These are phyloP conservation scores for Hololepta plana DNA, from an alignment of 2,888 invertebrate genomes.

Conservation along the genomic window DNA sequence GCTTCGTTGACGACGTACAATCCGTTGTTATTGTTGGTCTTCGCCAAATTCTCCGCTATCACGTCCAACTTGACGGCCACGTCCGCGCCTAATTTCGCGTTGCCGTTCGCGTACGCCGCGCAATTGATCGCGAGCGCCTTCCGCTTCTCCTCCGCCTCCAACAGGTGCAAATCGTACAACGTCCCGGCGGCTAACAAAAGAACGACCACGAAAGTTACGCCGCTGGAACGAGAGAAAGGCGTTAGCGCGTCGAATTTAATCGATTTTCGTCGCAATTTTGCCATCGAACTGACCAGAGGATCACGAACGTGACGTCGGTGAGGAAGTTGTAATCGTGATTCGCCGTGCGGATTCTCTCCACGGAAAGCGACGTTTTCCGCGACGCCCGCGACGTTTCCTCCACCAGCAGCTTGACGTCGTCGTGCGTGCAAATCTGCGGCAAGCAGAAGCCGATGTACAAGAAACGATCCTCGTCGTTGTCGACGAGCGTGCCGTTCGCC, in stretches of 20 bases:
- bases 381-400: slow-evolving; percentile 33
- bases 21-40: slow-evolving; percentile 15
- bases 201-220: slow-evolving; percentile 8
- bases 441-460: slow-evolving; percentile 61
- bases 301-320: slow-evolving; percentile 51
- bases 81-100: no score
- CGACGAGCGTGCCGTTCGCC: no score
- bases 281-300: slow-evolving; percentile 39
- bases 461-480: slow-evolving; percentile 54
- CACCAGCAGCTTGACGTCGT: slow-evolving; percentile 41
- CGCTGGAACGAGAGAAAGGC: slow-evolving; percentile 7
- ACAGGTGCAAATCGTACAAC: slow-evolving; percentile 47
- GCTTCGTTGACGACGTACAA: slow-evolving; percentile 23
- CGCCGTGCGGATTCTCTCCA: slow-evolving; percentile 49
- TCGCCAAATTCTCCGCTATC: no score
- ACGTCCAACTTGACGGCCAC: no score
- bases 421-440: slow-evolving; percentile 45
- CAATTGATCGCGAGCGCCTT: slow-evolving; percentile 26
- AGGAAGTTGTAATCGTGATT: slow-evolving; percentile 44
- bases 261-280: neutral
- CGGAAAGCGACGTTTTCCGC: slow-evolving; percentile 30
- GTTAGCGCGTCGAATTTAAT: no score
- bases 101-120: slow-evolving; percentile 26
- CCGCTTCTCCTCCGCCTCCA: slow-evolving; percentile 28
- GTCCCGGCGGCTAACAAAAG: slow-evolving; percentile 40